Evolutionary conservation across 2,113 vertebrate species (phyloP), one percentile per base, ranked within the genome.

Genomic region (Sylvia atricapilla): DNA sequence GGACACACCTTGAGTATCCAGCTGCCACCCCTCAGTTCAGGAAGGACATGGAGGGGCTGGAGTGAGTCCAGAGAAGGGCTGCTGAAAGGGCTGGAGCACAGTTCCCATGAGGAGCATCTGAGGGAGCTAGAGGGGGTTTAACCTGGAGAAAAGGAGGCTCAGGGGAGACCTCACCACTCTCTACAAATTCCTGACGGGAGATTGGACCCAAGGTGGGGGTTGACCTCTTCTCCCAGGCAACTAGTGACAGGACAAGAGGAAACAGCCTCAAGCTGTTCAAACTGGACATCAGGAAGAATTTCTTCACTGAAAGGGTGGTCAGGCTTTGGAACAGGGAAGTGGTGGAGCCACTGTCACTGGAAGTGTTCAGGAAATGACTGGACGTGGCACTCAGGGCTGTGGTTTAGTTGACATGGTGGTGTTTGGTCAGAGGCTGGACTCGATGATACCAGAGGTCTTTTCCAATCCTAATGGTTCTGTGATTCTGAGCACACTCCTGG

Each of bases 401-500:
- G 46, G 11, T 39, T 39, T 21, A 30, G 46, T 7, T 31, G 69
- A n/a, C 16, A 6, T 3, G n/a, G 24, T 18, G 5, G 69, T 41
- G 41, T 53, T 60, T 35, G 55, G 62, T 62, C 30, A 47, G 68
- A 46, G 46, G 30, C 47, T 83, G 24, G n/a, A n/a, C 53, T 68
- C 0, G 0, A 58, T 21, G 53, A n/a, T 25, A 41, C 12, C 2
- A 0, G n/a, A 68, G 53, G 30, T 41, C 47, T 83, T 47, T 47
- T 41, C 47, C 30, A 47, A 5, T 9, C 47, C 31, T 23, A 35
- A 47, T 55, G 77, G 19, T 53, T 67, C 53, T 60, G 30, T 75
- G 68, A 52, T 53, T 60, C 87, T 23, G n/a, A 69, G 81, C 0
- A 3, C 22, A 7, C 39, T 76, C 44, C 39, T 73, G 84, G 39